Conservation (phyloP, 2,113 vertebrate genomes). For the Pseudonaja textilis region DNA sequence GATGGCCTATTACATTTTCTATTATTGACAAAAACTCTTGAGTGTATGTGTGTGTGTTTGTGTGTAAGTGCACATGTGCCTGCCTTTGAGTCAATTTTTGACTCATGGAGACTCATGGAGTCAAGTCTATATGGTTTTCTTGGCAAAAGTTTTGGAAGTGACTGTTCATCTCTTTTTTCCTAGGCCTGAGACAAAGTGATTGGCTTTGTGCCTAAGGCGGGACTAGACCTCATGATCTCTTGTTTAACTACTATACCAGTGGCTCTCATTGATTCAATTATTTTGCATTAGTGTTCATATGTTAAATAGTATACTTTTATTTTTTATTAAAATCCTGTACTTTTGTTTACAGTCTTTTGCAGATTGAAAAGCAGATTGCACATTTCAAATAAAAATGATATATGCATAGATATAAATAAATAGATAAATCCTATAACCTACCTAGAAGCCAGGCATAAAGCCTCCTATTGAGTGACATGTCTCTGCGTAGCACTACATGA, state of each 20-base stretch:
- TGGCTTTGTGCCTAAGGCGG: neutral
- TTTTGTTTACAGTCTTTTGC: neutral
- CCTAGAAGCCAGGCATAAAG: slow-evolving; percentile 98
- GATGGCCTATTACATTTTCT: neutral
- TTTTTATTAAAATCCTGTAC: neutral
- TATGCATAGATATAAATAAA: neutral
- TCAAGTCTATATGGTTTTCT: neutral
- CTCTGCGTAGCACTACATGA: slow-evolving; percentile 94
- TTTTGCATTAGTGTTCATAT: neutral
- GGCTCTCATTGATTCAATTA: neutral
- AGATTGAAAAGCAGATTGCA: neutral
- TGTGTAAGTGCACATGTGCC: neutral
- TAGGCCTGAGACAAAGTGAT: neutral
- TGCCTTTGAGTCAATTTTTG: neutral
- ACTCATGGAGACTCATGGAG: neutral
- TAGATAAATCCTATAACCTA: slow-evolving; percentile 61
- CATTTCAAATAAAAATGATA: neutral
- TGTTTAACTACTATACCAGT: neutral
- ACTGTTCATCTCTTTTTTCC: neutral
- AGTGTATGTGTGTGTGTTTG: neutral
- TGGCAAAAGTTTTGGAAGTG: neutral
- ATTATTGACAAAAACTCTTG: neutral
- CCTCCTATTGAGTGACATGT: slow-evolving; percentile 97
- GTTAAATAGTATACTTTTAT: neutral
- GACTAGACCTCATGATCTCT: neutral